These are phyloP conservation scores for Morus bassanus DNA, from an alignment of 2,797 vertebrate species.

Conservation along the genomic window DNA sequence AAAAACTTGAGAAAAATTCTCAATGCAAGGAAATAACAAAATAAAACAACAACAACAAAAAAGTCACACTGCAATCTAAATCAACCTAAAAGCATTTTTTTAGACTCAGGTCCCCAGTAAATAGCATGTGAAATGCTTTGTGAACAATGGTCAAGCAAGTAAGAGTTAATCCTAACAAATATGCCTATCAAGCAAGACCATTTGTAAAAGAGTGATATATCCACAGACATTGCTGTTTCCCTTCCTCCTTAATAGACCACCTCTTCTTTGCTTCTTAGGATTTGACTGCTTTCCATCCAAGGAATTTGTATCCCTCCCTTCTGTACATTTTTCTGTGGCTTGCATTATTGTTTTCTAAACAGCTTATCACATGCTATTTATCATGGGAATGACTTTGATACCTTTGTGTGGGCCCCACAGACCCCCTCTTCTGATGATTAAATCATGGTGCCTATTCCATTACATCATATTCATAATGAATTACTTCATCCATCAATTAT, in stretches of 20 bases:
- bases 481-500: conserved; percentile 29
- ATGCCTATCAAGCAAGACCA: neutral
- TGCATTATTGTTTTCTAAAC: conserved; percentile 32
- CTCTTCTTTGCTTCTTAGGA: neutral
- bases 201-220: neutral
- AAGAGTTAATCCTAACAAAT: neutral
- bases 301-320: neutral
- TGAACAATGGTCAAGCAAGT: neutral
- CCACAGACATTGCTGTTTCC: neutral
- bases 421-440: neutral
- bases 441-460: neutral
- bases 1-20: neutral
- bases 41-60: neutral
- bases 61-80: neutral
- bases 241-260: neutral
- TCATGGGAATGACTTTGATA: conserved; percentile 9
- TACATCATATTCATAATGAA: conserved; percentile 50
- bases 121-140: neutral
- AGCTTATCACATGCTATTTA: conserved; percentile 24
- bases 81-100: neutral
- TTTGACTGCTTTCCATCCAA: neutral
- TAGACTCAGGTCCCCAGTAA: neutral
- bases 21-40: neutral
- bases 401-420: neutral
- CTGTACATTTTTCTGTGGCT: neutral